Evolutionary conservation across 2,888 invertebrate genomes (phyloP).

Genomic region (Lomographa bimaculata): DNA sequence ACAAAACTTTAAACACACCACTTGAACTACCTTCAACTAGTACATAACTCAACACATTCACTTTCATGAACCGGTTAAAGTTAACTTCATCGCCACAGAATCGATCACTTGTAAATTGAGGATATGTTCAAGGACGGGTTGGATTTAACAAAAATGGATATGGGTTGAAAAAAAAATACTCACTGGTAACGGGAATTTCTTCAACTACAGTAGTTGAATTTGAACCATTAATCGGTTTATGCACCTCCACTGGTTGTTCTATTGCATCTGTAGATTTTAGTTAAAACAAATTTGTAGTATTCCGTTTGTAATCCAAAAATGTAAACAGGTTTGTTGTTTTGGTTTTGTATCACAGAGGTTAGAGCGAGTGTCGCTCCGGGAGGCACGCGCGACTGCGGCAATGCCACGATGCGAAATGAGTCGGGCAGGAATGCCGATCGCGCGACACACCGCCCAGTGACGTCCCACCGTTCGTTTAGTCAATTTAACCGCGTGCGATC

Average conservation of each 20-base stretch:
- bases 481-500: conserved; percentile 68
- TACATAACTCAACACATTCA: conserved; percentile 46
- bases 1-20: conserved; percentile 6
- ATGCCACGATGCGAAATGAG: conserved; percentile 60
- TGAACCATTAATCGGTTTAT: conserved; percentile 67
- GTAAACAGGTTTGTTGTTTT: conserved; percentile 37
- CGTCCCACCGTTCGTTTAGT: conserved; percentile 55
- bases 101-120: conserved; percentile 45
- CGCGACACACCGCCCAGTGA: conserved; percentile 58
- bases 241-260: conserved; percentile 75
- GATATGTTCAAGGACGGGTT: conserved; percentile 48
- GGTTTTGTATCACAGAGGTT: conserved; percentile 30
- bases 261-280: conserved; percentile 77
- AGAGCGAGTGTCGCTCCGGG: conserved; percentile 33
- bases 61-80: conserved; percentile 45
- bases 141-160: conserved; percentile 50
- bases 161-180: conserved; percentile 65
- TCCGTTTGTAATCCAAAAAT: conserved; percentile 30
- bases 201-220: conserved; percentile 67
- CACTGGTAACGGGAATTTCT: conserved; percentile 74
- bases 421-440: conserved; percentile 42
- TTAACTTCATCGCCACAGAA: conserved; percentile 54
- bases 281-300: conserved; percentile 58
- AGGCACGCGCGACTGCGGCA: conserved; percentile 49
- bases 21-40: conserved; percentile 22